phyloP scores from a whole-genome alignment of 2,888 invertebrate genomes.

The Malachius bipustulatus region DNA sequence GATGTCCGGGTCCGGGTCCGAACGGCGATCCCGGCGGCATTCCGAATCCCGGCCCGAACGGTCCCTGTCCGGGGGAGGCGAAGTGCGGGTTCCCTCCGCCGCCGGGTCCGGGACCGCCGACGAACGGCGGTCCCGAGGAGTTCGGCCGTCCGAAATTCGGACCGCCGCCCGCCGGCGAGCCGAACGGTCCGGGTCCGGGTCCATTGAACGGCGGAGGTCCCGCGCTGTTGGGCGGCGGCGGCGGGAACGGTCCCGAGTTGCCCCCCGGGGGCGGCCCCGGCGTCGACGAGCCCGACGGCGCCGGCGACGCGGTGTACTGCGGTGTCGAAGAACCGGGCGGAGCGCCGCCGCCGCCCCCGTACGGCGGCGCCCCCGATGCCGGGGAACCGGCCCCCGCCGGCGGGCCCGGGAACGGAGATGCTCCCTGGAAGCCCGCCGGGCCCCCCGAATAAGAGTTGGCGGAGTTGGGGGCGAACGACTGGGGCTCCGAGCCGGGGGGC shows the following conservation, averaged over 20 bases:
- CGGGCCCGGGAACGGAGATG: conserved; percentile 51
- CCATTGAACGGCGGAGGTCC: conserved; percentile 57
- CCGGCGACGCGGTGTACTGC: conserved; percentile 78
- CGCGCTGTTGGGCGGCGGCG: conserved; percentile 45
- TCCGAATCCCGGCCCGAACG: conserved; percentile 51
- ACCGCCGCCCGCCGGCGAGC: conserved; percentile 51
- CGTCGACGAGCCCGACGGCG: conserved; percentile 70
- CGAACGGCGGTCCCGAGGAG: conserved; percentile 61
- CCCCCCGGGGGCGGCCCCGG: conserved; percentile 57
- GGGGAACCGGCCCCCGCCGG: conserved; percentile 67
- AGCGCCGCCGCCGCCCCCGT: conserved; percentile 56
- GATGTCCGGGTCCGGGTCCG: conserved; percentile 51
- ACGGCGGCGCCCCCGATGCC: conserved; percentile 56
- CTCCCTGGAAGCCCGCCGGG: conserved; percentile 41
- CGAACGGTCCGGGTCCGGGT: conserved; percentile 50
- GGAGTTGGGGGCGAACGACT: conserved; percentile 51
- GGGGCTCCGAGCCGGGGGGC: conserved; percentile 52
- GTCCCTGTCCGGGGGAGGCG: conserved; percentile 47
- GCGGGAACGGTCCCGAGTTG: conserved; percentile 42
- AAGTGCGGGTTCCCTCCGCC: conserved; percentile 53
- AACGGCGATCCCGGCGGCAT: conserved; percentile 62
- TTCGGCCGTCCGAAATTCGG: conserved; percentile 53
- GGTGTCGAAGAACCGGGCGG: conserved; percentile 67
- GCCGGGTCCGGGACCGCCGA: conserved; percentile 50
- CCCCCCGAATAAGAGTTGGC: conserved; percentile 51